Conservation (phyloP, 92 coral and sea anemone genomes). For the Pocillopora grandis region DNA sequence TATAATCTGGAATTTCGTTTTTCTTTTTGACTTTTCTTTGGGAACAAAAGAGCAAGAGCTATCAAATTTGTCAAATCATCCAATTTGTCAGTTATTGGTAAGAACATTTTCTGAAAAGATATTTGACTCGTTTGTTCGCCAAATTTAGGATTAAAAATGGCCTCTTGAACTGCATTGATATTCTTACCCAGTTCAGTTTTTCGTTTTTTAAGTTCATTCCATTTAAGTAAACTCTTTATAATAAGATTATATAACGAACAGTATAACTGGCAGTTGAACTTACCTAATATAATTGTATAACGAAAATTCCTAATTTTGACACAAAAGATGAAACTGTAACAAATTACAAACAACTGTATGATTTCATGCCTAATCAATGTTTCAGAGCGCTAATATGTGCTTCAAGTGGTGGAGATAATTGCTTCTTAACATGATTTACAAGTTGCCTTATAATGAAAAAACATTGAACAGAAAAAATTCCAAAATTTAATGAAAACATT, state of each 20-base stretch:
- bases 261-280: not conserved
- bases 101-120: not conserved
- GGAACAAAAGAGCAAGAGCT: too few relatives aligned
- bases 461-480: not conserved
- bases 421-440: not conserved
- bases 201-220: not conserved
- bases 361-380: not conserved
- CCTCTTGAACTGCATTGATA: not conserved
- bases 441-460: not conserved
- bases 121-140: not conserved
- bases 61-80: conserved; percentile 21
- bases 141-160: not conserved
- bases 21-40: not conserved
- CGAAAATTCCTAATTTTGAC: not conserved
- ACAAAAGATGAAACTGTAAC: not conserved
- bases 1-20: not conserved
- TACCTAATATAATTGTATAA: not conserved
- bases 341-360: not conserved
- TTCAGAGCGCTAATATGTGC: not conserved
- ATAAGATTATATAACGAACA: not conserved
- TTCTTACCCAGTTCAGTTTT: not conserved
- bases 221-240: not conserved
- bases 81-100: not conserved
- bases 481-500: not conserved
- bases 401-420: not conserved